Base-by-base conservation (phyloP, 2,888 invertebrate species). In the Girardia tigrina region DNA sequence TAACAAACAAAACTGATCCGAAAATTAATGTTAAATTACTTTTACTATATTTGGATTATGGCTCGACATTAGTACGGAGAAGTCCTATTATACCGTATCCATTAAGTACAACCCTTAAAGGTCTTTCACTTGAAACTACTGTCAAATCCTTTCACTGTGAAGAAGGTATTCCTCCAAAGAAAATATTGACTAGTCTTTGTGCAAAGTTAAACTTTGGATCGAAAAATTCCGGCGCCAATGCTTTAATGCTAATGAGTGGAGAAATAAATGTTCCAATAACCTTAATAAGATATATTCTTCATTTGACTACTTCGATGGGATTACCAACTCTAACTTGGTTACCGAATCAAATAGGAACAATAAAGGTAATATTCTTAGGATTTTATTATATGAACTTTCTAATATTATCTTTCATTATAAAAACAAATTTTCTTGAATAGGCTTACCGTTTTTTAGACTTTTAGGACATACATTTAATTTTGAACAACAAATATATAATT, bases 261-360 rank as follows among this genome's bases (percentile, higher is more conserved):
- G 8, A 56, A 56, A 56, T 56, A 4, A 16, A 56, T 56, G 56
- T 56, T 56, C 56, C 56, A 12, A 56, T 56, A 8, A 6, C n/a
- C n/a, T 12, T 56, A n/a, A 56, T 56, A 6, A n/a, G 56, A 12
- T 71, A 71, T n/a, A 71, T 71, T 26, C 23, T 71, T 27, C 71
- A 71, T 28, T n/a, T 71, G 2, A 71, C 71, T 29, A 28, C 71
- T 20, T 71, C 71, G 2, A 28, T 71, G 4, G 71, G 71, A 6
- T 28, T 71, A 14, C 71, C 71, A 27, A 28, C 71, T 28, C 23
- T 71, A 14, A 71, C 71, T 6, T 71, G 71, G 71, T 28, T 71
- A 28, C 71, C 71, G 14, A 29, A 71, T 71, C 28, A 29, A 71
- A 71, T 71, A 29, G 71, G 71, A 28, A 27, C 23, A n/a, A n/a